phyloP scores from a whole-genome alignment of 2,888 invertebrate species.

The Caenorhabditis japonica region DNA sequence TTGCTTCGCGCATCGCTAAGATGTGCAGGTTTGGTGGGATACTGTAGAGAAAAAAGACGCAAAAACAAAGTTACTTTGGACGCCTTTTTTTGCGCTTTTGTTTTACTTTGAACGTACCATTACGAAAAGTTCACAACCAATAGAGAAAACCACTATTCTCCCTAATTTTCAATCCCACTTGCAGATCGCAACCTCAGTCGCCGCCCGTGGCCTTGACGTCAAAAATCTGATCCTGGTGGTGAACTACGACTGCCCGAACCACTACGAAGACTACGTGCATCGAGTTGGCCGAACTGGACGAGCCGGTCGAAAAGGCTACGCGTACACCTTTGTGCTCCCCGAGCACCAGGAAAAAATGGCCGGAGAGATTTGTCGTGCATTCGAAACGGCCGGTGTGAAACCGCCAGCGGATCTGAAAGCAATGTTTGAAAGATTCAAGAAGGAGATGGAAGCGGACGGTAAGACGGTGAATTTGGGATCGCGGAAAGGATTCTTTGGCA shows the following conservation, averaged over 20 bases:
- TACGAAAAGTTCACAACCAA: too few species aligned
- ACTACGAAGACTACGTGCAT: conserved; percentile 99
- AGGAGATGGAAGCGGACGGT: conserved; percentile 89
- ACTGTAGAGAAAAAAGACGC: too few species aligned
- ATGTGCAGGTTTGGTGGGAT: too few species aligned
- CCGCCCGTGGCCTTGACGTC: conserved; percentile 97
- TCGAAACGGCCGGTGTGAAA: conserved; percentile 84
- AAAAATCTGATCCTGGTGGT: conserved; percentile 96
- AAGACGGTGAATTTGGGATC: conserved; percentile 66
- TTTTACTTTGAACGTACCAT: too few species aligned
- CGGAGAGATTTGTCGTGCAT: conserved; percentile 86
- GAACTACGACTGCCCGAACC: conserved; percentile 99
- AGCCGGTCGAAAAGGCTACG: conserved; percentile 93
- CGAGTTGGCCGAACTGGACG: conserved; percentile 82
- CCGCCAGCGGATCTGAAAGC: conserved; percentile 85
- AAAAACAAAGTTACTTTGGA: too few species aligned
- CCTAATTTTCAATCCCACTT: not conserved
- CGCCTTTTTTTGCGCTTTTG: too few species aligned
- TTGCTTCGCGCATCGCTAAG: too few species aligned
- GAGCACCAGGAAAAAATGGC: conserved; percentile 91
- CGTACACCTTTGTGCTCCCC: conserved; percentile 95
- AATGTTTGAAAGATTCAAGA: conserved; percentile 90
- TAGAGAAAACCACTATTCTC: too few species aligned
- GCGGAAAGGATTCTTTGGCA: conserved; percentile 85
- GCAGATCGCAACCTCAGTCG: conserved; percentile 93